phyloP scores from a whole-genome alignment of 2,888 invertebrate genomes.

The Pyrrhosoma nymphula region DNA sequence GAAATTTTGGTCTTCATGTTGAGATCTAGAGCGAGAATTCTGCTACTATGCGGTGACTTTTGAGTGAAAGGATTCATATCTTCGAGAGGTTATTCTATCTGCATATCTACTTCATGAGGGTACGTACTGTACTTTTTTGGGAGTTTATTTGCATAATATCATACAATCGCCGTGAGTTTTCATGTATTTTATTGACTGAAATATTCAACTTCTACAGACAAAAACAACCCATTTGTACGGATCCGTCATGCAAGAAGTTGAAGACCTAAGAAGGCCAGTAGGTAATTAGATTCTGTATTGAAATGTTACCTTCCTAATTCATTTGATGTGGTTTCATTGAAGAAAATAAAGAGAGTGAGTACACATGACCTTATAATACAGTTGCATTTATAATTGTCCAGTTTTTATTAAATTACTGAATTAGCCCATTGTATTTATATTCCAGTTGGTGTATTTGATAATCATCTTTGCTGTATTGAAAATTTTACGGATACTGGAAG shows the following conservation, averaged over 20 bases:
- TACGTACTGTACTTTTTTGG: not conserved
- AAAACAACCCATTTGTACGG: not conserved
- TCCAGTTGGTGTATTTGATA: not conserved
- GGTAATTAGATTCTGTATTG: not conserved
- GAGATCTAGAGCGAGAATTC: not conserved
- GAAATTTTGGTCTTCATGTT: not conserved
- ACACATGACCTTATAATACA: not conserved
- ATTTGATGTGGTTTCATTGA: not conserved
- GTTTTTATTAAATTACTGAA: not conserved
- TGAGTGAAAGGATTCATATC: not conserved
- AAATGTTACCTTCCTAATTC: not conserved
- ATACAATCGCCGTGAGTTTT: not conserved
- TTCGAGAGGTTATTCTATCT: not conserved
- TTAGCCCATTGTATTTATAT: not conserved
- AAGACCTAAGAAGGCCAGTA: not conserved
- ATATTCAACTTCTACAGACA: not conserved
- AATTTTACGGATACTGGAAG: not conserved
- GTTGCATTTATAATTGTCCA: not conserved
- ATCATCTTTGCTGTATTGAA: not conserved
- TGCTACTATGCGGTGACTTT: not conserved
- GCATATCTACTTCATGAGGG: not conserved
- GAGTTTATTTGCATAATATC: not conserved
- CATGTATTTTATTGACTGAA: not conserved
- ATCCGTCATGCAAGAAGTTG: not conserved
- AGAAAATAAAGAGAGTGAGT: not conserved